Percentiles rank a stretch among this genome's conserved stretches.
phyloP scores from a whole-genome alignment of 2,888 invertebrate genomes.

The Calameuta idolon region DNA sequence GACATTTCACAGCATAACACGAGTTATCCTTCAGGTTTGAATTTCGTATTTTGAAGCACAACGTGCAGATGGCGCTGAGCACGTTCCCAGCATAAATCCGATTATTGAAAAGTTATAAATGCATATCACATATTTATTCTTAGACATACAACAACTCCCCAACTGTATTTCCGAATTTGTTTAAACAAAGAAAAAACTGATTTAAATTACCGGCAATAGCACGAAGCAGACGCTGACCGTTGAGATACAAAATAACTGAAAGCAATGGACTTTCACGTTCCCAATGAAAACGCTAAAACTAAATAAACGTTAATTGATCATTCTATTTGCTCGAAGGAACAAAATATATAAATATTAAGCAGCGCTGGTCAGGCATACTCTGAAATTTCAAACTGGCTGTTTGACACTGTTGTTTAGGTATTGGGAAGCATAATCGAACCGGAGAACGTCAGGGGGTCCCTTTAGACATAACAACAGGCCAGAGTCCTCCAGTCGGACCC shows the following conservation, averaged over 20 bases:
- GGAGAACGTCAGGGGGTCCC: slow-evolving; percentile 45
- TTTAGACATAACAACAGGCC: slow-evolving; percentile 55
- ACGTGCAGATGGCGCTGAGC: background rate
- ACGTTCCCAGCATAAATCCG: background rate
- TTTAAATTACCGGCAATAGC: background rate
- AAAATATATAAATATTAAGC: background rate
- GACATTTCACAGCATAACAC: background rate
- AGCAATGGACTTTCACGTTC: background rate
- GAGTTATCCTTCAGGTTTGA: background rate
- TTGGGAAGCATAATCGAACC: slow-evolving; percentile 47
- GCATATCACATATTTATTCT: background rate
- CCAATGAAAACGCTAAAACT: background rate
- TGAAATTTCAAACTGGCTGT: slow-evolving; percentile 20
- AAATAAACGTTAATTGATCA: background rate
- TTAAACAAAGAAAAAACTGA: background rate
- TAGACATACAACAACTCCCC: background rate
- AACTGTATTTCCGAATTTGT: background rate
- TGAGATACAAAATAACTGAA: background rate
- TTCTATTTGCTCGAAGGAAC: background rate
- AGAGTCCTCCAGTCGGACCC: slow-evolving; percentile 26
- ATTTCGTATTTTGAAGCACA: background rate
- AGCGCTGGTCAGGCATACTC: background rate
- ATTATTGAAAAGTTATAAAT: background rate
- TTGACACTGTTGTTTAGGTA: slow-evolving; percentile 45
- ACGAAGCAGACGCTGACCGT: background rate